These are phyloP conservation scores for Lipotes vexillifer DNA, from an alignment of 2,113 vertebrate genomes.

Conservation along the genomic window DNA sequence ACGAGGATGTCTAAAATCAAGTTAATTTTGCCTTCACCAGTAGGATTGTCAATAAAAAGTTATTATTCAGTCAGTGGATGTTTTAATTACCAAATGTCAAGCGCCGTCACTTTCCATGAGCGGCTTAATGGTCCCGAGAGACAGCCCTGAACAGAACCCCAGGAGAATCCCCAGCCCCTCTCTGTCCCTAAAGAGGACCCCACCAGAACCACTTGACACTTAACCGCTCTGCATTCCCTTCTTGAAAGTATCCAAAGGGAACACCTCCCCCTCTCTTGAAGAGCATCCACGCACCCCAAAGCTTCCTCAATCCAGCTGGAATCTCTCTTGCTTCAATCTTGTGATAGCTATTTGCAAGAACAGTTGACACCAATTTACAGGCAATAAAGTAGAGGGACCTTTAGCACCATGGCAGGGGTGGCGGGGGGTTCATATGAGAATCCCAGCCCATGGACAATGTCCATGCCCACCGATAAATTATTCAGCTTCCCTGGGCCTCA, in stretches of 20 bases:
- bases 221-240: background rate
- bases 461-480: background rate
- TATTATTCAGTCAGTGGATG: constrained; percentile 45
- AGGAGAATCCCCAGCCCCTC: background rate
- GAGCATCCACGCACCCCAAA: background rate
- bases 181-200: background rate
- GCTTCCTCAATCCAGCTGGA: background rate
- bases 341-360: background rate
- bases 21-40: constrained; percentile 55
- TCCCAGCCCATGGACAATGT: background rate
- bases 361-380: background rate
- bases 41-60: constrained; percentile 58
- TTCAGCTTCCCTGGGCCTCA: background rate
- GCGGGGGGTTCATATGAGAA: background rate
- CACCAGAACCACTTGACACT: background rate
- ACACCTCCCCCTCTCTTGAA: background rate
- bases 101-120: constrained; percentile 46
- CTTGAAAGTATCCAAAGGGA: too few species aligned
- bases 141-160: background rate
- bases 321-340: background rate
- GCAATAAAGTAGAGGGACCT: background rate
- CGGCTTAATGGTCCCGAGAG: background rate
- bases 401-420: background rate
- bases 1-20: constrained; percentile 55
- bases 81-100: constrained; percentile 68